Evolutionary conservation across 2,888 invertebrate genomes (phyloP).

Genomic region (Mongoloraphidia duomilia): DNA sequence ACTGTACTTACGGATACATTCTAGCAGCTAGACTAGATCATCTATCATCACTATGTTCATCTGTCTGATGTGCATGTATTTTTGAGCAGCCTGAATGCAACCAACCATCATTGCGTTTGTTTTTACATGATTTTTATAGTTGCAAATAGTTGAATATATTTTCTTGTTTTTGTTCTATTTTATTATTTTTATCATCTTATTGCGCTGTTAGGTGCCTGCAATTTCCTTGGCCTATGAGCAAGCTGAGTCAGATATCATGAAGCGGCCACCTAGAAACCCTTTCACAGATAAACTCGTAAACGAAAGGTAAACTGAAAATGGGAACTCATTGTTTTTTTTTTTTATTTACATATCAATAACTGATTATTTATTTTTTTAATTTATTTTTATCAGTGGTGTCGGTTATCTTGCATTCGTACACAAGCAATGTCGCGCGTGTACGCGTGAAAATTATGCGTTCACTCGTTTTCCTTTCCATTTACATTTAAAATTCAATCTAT

Average conservation of each 20-base stretch:
- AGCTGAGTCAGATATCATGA: conserved; percentile 82
- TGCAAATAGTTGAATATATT: no score
- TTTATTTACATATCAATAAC: conserved; percentile 1
- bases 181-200: no score
- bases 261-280: conserved; percentile 94
- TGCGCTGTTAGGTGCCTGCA: conserved; percentile 67
- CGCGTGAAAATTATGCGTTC: neutral
- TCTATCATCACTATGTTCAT: no score
- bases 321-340: neutral
- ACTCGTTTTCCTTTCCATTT: neutral
- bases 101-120: conserved; percentile 3
- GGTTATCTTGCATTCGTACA: conserved; percentile 3
- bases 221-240: conserved; percentile 83
- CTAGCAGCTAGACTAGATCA: no score
- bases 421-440: neutral
- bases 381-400: conserved; percentile 7
- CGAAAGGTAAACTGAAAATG: conserved; percentile 50
- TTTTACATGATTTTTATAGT: conserved; percentile 11
- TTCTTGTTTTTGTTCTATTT: no score
- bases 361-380: neutral
- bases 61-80: neutral
- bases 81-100: conserved; percentile 17
- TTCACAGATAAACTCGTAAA: conserved; percentile 96
- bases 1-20: no score
- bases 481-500: neutral